Evolutionary conservation across 2,113 vertebrate species (phyloP).

Genomic region (Nansenia antarctica): DNA sequence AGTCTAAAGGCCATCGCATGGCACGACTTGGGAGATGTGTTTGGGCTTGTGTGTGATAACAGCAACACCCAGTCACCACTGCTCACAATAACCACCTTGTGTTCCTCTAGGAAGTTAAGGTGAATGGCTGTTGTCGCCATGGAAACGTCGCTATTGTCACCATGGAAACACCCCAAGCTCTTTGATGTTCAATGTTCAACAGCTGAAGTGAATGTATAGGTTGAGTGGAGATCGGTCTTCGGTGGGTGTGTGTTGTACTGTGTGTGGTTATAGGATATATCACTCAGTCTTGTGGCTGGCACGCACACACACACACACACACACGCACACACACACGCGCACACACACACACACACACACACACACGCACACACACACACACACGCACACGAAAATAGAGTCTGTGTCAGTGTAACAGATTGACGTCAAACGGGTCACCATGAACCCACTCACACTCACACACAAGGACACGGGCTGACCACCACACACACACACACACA

Average conservation of each 20-base stretch:
- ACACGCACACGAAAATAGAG: no score
- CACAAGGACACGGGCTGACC: no score
- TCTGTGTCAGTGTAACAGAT: not conserved
- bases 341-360: conserved; percentile 22
- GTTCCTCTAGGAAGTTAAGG: not conserved
- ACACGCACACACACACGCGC: no score
- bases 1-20: conserved; percentile 48
- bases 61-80: conserved; percentile 42
- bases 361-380: no score
- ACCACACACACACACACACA: no score
- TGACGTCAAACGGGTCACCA: no score
- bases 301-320: no score
- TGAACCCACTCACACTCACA: no score
- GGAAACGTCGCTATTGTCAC: no score
- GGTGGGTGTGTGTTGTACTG: not conserved
- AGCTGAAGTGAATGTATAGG: not conserved
- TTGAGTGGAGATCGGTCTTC: not conserved
- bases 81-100: conserved; percentile 8
- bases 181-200: not conserved
- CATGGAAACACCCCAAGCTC: not conserved
- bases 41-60: conserved; percentile 38
- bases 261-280: no score
- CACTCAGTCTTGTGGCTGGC: no score
- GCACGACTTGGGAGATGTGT: conserved; percentile 32
- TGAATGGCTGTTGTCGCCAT: not conserved